Percentiles rank a stretch among this genome's conserved stretches.
These are phyloP conservation scores for Salminus brasiliensis DNA, from an alignment of 2,113 vertebrate genomes.

Conservation along the genomic window DNA sequence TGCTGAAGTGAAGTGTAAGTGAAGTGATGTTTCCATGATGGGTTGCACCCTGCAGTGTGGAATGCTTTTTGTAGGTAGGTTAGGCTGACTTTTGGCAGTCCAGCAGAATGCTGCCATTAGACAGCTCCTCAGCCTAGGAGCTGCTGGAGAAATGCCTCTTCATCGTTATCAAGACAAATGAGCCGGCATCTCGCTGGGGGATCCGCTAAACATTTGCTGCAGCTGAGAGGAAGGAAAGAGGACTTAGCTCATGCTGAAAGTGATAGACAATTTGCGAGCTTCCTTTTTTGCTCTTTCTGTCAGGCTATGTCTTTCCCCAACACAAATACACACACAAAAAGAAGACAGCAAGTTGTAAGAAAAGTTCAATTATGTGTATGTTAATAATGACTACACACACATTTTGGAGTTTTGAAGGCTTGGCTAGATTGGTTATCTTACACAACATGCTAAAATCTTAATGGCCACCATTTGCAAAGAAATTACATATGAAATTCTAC, in stretches of 20 bases:
- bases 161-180: conserved; percentile 32
- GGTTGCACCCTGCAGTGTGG: conserved; percentile 3
- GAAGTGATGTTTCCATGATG: conserved; percentile 17
- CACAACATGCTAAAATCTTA: too few relatives aligned
- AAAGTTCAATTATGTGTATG: too few relatives aligned
- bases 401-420: too few relatives aligned
- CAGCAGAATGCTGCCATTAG: not conserved
- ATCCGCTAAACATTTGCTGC: conserved; percentile 10
- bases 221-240: conserved; percentile 54
- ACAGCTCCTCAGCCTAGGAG: not conserved
- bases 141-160: conserved; percentile 10
- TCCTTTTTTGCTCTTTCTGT: not conserved
- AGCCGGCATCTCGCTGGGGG: conserved; percentile 17
- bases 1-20: conserved; percentile 4
- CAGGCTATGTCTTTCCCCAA: not conserved
- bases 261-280: not conserved
- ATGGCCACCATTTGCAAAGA: too few relatives aligned
- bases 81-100: not conserved
- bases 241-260: not conserved
- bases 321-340: not conserved
- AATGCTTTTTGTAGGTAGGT: not conserved
- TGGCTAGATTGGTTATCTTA: too few relatives aligned
- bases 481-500: too few relatives aligned
- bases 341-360: too few relatives aligned
- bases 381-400: too few relatives aligned